Base-by-base conservation (phyloP, 2,113 vertebrate genomes). In the Cochlearius cochlearius region DNA sequence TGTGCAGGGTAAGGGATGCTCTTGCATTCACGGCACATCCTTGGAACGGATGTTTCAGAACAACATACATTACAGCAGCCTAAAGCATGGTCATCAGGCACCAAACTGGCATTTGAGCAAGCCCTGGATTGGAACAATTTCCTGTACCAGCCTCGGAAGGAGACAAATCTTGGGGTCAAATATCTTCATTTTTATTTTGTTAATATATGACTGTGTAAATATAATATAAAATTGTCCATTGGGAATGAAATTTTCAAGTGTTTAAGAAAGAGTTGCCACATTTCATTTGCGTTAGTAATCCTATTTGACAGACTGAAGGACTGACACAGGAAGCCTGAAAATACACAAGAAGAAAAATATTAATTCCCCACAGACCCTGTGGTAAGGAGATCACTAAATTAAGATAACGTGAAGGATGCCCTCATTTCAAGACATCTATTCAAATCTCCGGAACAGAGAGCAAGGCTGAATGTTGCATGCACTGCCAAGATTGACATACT, bases 251-350 rank as follows among this genome's bases (percentile, higher is more conserved):
- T 39, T 91, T 94, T 89, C 23, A 89, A 84, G n/a, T 13, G 25
- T 71, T 94, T 71, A 49, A 68, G 52, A 63, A 94, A 74, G 30
- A 60, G 29, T 45, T 62, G 19, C 20, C 6, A 82, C 47, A 49
- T 93, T 17, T 83, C 22, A 38, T 72, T 94, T 79, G 21, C 45
- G 23, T 79, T 88, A 82, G 34, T 80, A 85, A n/a, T 86, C 27
- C 3, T 47, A 79, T 71, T 47, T 76, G 71, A 52, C 68, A 72
- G 41, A 32, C 49, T 88, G 41, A 43, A 43, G 15, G 41, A 15
- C 23, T 52, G 32, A n/a, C 27, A 68, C 34, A 91, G 75, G 83
- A 94, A 96, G 74, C 30, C 84, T 91, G 38, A 96, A 96, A 92
- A 94, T 83, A 67, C 15, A 62, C 53, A 52, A 69, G 60, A 50